Evolutionary conservation across 2,888 invertebrate species (phyloP).

Genomic region (Tenthredo amoena): DNA sequence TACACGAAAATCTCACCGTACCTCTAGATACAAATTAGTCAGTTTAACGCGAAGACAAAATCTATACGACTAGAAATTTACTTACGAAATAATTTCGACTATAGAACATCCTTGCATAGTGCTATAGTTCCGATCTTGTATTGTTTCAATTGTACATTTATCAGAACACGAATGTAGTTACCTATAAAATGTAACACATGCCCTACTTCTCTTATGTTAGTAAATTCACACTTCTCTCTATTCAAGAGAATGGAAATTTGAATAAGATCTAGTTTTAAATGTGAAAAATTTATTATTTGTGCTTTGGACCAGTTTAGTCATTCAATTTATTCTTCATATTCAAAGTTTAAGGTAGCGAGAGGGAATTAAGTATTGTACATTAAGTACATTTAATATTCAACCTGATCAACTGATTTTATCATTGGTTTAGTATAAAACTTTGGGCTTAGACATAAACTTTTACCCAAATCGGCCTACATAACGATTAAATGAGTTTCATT

Average conservation of each 20-base stretch:
- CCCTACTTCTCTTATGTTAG: not conserved
- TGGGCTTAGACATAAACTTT: not conserved
- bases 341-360: not conserved
- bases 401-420: not conserved
- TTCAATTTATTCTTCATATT: constrained; percentile 5
- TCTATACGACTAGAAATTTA: constrained; percentile 52
- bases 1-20: not conserved
- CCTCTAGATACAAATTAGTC: not conserved
- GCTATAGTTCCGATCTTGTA: not conserved
- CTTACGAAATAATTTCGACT: constrained; percentile 32
- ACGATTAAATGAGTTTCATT: not conserved
- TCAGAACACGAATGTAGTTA: not conserved
- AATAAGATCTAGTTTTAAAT: not conserved
- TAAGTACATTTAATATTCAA: constrained; percentile 2
- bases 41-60: not conserved
- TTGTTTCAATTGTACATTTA: constrained; percentile 6
- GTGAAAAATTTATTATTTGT: constrained; percentile 9
- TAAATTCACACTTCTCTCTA: not conserved
- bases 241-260: not conserved
- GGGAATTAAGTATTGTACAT: constrained; percentile 29
- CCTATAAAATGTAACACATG: not conserved
- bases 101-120: constrained; percentile 40
- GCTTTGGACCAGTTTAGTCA: constrained; percentile 1
- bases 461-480: not conserved
- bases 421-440: constrained; percentile 5